Evolutionary conservation across 1,140 invertebrate species (phyloP).

Genomic region (Drosophila kurseongensis): DNA sequence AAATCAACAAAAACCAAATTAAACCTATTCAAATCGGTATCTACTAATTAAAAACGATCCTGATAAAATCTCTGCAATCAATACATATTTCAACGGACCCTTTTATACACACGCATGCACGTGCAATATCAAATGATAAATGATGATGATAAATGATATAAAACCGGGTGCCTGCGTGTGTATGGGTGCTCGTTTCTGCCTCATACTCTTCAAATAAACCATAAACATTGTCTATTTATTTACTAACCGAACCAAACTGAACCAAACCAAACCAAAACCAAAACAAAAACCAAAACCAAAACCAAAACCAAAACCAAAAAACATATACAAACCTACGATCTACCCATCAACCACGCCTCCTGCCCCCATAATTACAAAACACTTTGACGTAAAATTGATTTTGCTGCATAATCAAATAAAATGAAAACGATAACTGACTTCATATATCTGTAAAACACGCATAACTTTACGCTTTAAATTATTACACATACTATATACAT

Average conservation of each 20-base stretch:
- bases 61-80: slow-evolving; percentile 31
- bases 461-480: slow-evolving; percentile 62
- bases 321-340: slow-evolving; percentile 38
- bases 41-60: slow-evolving; percentile 32
- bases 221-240: slow-evolving; percentile 45
- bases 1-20: slow-evolving; percentile 51
- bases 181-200: slow-evolving; percentile 38
- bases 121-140: slow-evolving; percentile 17
- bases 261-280: slow-evolving; percentile 41
- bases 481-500: slow-evolving; percentile 56
- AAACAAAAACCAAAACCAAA: slow-evolving; percentile 37
- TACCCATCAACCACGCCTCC: slow-evolving; percentile 46
- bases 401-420: slow-evolving; percentile 55
- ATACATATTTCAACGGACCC: slow-evolving; percentile 29
- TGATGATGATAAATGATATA: slow-evolving; percentile 4
- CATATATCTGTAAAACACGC: slow-evolving; percentile 62
- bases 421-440: slow-evolving; percentile 39
- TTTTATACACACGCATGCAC: slow-evolving; percentile 52
- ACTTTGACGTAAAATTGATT: slow-evolving; percentile 54
- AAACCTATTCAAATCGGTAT: slow-evolving; percentile 51
- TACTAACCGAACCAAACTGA: slow-evolving; percentile 58
- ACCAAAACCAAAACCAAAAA: slow-evolving; percentile 38
- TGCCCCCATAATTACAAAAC: slow-evolving; percentile 45
- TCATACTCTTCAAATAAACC: slow-evolving; percentile 45
- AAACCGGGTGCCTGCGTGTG: slow-evolving; percentile 45